Base-by-base conservation (phyloP, 2,797 vertebrate genomes). In the Lepilemur ruficaudatus region DNA sequence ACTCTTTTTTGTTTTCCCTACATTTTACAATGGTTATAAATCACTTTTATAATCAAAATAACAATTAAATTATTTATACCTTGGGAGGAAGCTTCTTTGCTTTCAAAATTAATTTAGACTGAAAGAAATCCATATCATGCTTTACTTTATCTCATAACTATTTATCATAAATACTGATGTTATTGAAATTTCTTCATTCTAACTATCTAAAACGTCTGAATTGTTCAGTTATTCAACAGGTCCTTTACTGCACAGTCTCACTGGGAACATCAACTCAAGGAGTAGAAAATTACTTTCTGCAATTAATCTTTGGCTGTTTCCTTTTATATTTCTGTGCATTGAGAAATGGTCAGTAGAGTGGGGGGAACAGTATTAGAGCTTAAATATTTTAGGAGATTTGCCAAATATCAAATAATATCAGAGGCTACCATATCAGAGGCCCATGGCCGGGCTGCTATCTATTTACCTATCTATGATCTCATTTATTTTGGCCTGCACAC, bases 41-140 rank as follows among this genome's bases (percentile, higher is more conserved):
- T 93, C 57, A 46, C 25, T 82, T 76, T 75, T 61, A 72, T 73
- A 73, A 22, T 90, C 17, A 78, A 91, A 87, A 38, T 72, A 85
- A 15, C 14, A 82, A 32, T 79, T 41, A 83, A 82, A 94, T 89
- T 91, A 86, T 89, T 94, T 94, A 69, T 7, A 48, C 1, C 17
- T 30, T 88, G 20, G 5, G 13, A 5, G 69, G 75, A 89, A 69
- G 57, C n/a, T 46, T 86, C 46, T 69, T 94, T 89, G 22, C 25
- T 89, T 25, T 91, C 52, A 91, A 65, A 93, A 93, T 85, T 28
- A 85, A 94, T 70, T 86, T 69, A 96, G 43, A 91, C 4, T 38
- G 17, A 95, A 82, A 10, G 32, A 82, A 85, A 91, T 69, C 38
- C 23, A 43, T 6, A 41, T 20, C 23, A n/a, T 52, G 17, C 14